Base-by-base conservation (phyloP, 2,797 vertebrate species). In the Siniperca undulata region DNA sequence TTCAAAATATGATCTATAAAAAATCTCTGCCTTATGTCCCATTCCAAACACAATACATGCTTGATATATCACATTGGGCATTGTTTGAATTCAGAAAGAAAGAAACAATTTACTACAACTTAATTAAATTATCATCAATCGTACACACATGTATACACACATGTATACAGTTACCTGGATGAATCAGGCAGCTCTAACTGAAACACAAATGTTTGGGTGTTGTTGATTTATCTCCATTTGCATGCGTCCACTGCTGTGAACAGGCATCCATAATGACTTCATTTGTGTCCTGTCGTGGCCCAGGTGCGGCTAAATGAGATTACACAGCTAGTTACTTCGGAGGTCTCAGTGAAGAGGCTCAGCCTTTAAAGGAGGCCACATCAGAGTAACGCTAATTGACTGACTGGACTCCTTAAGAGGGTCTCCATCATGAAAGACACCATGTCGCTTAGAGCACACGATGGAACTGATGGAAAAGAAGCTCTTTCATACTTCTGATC, bases 301-400 rank as follows among this genome's bases (percentile, higher is more conserved):
- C 88, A 89, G 85, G 90, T 90, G 91, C 74, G 40, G 46, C 72
- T 80, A 84, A 90, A 86, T 84, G 67, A 84, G 85, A 92, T 89
- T 86, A 87, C 85, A 84, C 92, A 92, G 89, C 90, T 92, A 88
- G 50, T 92, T 87, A 80, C 90, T 88, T 61, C n/a, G 17, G 70
- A 72, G 77, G 77, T 83, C 80, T 81, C 58, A 4, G 74, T 80
- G 82, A 82, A 82, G 81, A 88, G 82, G 77, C 73, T 86, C 77
- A 71, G 86, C 50, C 74, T 67, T 75, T 30, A 48, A 78, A 85
- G 66, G 78, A 89, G 80, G 73, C 14, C 74, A 69, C 81, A 86
- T 86, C 77, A 74, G 56, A 84, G 68, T 77, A 81, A 68, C 36
- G 14, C 74, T 92, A 88, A 90, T 88, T 79, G 65, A 76, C 78